Percentiles rank a stretch among this genome's conserved stretches.
These are phyloP conservation scores for Cremastobaeus sp. DNA, from an alignment of 2,888 invertebrate species.

Conservation along the genomic window DNA sequence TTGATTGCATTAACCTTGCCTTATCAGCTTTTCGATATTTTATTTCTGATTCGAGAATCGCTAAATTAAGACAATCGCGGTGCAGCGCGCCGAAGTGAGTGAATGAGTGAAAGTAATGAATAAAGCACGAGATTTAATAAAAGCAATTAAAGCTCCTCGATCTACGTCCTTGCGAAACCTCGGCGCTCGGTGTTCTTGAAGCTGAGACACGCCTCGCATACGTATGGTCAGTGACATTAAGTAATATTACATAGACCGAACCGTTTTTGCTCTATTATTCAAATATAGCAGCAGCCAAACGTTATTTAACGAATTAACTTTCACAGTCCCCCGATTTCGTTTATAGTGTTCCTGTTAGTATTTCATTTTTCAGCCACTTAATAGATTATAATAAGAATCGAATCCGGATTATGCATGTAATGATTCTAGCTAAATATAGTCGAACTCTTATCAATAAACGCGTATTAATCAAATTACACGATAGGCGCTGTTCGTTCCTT, in stretches of 20 bases:
- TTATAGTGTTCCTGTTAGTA: slow-evolving; percentile 18
- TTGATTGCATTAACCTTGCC: slow-evolving; percentile 27
- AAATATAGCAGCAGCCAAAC: slow-evolving; percentile 13
- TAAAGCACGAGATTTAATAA: no score
- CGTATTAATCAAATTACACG: no score
- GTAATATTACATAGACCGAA: slow-evolving; percentile 15
- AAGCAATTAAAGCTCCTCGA: slow-evolving; percentile 41
- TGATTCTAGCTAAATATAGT: no score
- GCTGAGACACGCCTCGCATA: slow-evolving; percentile 43
- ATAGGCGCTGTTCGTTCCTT: no score
- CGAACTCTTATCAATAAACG: no score
- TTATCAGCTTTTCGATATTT: slow-evolving; percentile 16
- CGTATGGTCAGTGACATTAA: slow-evolving; percentile 51
- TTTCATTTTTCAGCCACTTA: not conserved
- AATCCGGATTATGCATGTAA: no score
- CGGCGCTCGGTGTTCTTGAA: slow-evolving; percentile 49
- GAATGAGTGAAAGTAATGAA: slow-evolving; percentile 35
- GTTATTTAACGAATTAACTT: slow-evolving; percentile 44
- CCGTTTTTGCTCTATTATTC: slow-evolving; percentile 36
- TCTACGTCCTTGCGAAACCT: slow-evolving; percentile 62
- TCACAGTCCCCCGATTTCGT: slow-evolving; percentile 32
- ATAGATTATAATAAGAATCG: not conserved
- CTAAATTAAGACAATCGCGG: not conserved
- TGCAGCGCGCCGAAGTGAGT: slow-evolving; percentile 6
- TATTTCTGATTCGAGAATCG: not conserved